phyloP scores from a whole-genome alignment of 2,113 vertebrate genomes.

The Dissostichus mawsoni region DNA sequence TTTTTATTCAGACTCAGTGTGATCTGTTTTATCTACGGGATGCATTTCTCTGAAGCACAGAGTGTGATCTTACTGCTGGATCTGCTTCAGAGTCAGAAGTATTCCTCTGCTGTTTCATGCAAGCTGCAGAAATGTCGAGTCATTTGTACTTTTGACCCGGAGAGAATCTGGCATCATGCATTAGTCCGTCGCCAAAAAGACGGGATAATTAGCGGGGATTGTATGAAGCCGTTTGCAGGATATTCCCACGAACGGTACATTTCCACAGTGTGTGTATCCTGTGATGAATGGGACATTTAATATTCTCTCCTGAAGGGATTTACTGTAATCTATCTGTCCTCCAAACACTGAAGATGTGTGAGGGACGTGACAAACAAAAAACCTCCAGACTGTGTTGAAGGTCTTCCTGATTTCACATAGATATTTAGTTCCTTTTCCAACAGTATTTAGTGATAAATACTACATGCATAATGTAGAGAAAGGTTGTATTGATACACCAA shows the following conservation, averaged over 20 bases:
- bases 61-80: slow-evolving; percentile 39
- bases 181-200: slow-evolving; percentile 41
- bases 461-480: background rate
- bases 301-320: slow-evolving; percentile 77
- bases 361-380: slow-evolving; percentile 14
- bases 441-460: background rate
- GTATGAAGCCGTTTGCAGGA: background rate
- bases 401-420: background rate
- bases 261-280: slow-evolving; percentile 51
- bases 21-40: too few relatives aligned
- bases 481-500: background rate
- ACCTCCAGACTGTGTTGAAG: background rate
- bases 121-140: slow-evolving; percentile 56
- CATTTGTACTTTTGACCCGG: slow-evolving; percentile 68
- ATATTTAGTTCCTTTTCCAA: background rate
- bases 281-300: slow-evolving; percentile 84
- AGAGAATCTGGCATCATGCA: slow-evolving; percentile 61
- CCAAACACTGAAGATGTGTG: slow-evolving; percentile 26
- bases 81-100: slow-evolving; percentile 56
- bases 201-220: too few relatives aligned
- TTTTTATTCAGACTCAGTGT: too few relatives aligned
- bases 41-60: slow-evolving; percentile 16
- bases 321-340: slow-evolving; percentile 67
- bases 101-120: slow-evolving; percentile 44
- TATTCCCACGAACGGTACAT: slow-evolving; percentile 76